Evolutionary conservation across 2,797 vertebrate species (phyloP).

Genomic region (Trichosurus vulpecula): DNA sequence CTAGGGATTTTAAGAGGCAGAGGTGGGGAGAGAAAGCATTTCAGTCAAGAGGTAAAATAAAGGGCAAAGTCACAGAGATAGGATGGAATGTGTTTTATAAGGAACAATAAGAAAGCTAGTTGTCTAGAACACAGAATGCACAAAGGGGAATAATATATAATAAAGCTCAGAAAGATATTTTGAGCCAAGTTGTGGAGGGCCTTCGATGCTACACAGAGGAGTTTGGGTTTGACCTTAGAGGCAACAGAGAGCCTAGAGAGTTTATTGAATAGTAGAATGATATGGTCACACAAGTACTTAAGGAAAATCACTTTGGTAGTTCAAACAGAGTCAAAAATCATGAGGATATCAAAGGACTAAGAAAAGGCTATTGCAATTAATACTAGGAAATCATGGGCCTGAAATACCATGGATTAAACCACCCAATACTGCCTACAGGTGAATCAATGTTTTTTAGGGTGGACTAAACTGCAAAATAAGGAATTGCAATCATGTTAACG

Average conservation of each 20-base stretch:
- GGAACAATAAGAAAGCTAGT: neutral
- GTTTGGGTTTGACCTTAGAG: neutral
- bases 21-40: neutral
- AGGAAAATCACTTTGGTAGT: neutral
- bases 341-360: neutral
- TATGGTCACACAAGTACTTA: neutral
- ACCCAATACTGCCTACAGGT: neutral
- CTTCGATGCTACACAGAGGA: neutral
- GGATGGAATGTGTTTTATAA: neutral
- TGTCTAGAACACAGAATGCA: neutral
- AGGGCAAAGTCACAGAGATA: neutral
- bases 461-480: neutral
- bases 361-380: neutral
- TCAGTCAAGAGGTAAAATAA: neutral
- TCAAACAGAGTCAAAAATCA: neutral
- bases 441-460: neutral
- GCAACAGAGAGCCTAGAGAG: neutral
- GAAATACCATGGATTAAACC: neutral
- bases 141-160: neutral
- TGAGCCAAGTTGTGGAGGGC: neutral
- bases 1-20: neutral
- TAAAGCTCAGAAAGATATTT: neutral
- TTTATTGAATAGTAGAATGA: neutral
- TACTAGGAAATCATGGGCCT: neutral
- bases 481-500: neutral